Conservation (phyloP, 2,113 vertebrate genomes). For the Piaya cayana region DNA sequence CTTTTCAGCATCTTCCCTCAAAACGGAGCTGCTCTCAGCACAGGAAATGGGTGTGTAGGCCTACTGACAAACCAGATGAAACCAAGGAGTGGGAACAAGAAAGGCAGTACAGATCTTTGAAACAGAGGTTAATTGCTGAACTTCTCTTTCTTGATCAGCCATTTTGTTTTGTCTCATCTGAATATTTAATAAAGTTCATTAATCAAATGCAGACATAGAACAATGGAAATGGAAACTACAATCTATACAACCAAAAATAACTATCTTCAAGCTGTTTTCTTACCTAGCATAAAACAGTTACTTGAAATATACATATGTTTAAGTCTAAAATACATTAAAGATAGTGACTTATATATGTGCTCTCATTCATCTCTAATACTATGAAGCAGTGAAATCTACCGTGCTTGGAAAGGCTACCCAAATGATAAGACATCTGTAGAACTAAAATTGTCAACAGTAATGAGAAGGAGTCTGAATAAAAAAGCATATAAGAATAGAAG, state of each 20-base stretch:
- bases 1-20: neutral
- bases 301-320: neutral
- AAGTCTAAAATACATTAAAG: neutral
- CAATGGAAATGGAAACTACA: neutral
- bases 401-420: neutral
- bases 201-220: neutral
- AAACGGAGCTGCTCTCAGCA: neutral
- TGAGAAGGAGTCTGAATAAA: neutral
- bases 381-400: neutral
- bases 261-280: neutral
- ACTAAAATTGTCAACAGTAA: neutral
- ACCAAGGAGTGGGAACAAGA: neutral
- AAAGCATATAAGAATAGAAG: neutral
- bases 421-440: neutral
- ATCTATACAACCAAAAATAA: neutral
- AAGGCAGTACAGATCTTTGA: neutral
- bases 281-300: neutral
- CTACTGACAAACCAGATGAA: neutral
- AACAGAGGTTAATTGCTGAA: neutral
- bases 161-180: neutral
- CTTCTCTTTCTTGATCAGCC: neutral
- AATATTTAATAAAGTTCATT: neutral
- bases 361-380: neutral
- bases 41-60: neutral
- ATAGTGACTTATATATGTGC: neutral